Base-by-base conservation (phyloP, 2,888 invertebrate genomes). In the Parthenolecanium corni region DNA sequence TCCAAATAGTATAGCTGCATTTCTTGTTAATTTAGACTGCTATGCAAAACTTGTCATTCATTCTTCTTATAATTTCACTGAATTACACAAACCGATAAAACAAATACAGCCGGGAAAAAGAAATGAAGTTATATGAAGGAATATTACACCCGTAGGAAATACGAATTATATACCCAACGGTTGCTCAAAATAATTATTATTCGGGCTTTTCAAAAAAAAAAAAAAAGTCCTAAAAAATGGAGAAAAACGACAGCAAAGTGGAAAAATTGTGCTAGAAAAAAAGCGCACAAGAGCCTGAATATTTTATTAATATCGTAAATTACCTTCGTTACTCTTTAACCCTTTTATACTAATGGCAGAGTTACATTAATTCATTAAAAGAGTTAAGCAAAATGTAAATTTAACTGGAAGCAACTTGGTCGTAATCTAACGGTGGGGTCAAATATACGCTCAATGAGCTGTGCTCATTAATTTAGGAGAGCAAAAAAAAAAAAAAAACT, bases 341-440 rank as follows among this genome's bases (percentile, higher is more conserved):
- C 44, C 44, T 42, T 42, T 42, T 42, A 42, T 42, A 42, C 44
- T 42, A 42, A 42, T 42, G 44, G 44, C 44, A 4, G 44, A 42
- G 44, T 42, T 42, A 42, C 44, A 42, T 42, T 42, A 42, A 42
- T 42, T 42, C 44, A 42, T 42, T 42, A 42, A 42, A 42, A 42
- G 44, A 42, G 18, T 42, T 42, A 42, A 42, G 44, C 44, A 42
- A 42, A 42, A 42, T 42, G 44, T 42, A 42, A 42, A 42, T 42
- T 42, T 42, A 42, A 42, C 44, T 18, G 44, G 44, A 14, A 16
- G 44, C 44, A 42, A 42, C 44, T 42, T 42, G n/a, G 16, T 42
- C 16, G n/a, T 42, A 42, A 42, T 42, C 4, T 42, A 18, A 18
- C 16, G 44, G 16, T 16, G 44, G 44, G 44, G 44, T 42, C 44